A percentile compares a stretch with the other conserved stretches of the same genome.
Conservation (phyloP, 2,888 invertebrate species). For the Lampropteryx suffumata region DNA sequence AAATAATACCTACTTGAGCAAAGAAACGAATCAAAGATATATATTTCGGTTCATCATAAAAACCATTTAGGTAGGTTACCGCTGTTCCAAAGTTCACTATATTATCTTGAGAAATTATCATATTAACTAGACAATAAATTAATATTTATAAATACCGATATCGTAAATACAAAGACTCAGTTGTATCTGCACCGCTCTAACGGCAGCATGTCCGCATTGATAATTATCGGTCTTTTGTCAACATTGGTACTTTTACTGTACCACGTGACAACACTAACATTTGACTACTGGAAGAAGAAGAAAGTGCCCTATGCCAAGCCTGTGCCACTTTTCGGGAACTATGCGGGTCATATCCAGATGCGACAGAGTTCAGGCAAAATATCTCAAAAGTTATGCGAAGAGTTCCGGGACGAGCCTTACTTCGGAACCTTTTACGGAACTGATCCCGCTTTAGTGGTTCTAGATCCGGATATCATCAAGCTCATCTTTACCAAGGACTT, state of each 20-base stretch:
- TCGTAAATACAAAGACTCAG: not conserved
- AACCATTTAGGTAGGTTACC: too few relatives aligned
- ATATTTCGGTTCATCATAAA: too few relatives aligned
- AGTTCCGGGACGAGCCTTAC: constrained; percentile 29
- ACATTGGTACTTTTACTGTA: constrained; percentile 19
- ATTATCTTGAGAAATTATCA: too few relatives aligned
- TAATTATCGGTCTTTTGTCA: not conserved
- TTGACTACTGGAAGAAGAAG: constrained; percentile 32
- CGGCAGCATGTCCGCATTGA: constrained; percentile 1
- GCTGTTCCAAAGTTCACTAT: too few relatives aligned
- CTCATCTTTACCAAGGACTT: constrained; percentile 43
- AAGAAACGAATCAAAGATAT: too few relatives aligned
- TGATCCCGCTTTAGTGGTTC: constrained; percentile 36
- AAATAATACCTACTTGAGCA: too few relatives aligned
- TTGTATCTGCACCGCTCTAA: not conserved
- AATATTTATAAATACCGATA: not conserved
- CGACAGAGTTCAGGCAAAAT: constrained; percentile 18
- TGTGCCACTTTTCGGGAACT: constrained; percentile 39
- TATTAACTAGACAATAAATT: too few relatives aligned
- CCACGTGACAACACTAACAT: constrained; percentile 24
- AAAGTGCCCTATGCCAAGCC: constrained; percentile 34
- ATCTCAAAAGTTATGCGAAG: constrained; percentile 22
- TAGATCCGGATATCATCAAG: constrained; percentile 42
- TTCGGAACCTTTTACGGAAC: constrained; percentile 35
- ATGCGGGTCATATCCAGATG: constrained; percentile 27